These are phyloP conservation scores for Pogoniulus pusillus DNA, from an alignment of 2,797 vertebrate genomes.

Conservation along the genomic window DNA sequence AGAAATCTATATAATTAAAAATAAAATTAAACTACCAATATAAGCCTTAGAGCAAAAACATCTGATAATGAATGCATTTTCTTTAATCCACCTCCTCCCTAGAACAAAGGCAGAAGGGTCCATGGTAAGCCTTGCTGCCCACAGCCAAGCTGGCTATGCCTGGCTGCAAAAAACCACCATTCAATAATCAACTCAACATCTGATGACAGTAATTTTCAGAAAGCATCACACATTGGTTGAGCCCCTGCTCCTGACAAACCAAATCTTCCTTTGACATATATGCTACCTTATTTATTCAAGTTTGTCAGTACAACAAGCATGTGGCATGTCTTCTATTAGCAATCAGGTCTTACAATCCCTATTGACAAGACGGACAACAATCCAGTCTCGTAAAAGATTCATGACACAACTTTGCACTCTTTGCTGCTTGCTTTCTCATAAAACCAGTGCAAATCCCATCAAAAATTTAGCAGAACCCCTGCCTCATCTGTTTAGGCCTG, in stretches of 20 bases:
- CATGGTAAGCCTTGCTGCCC: not conserved
- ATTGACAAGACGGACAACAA: constrained; percentile 79
- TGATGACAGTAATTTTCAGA: not conserved
- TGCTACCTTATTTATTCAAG: not conserved
- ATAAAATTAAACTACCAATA: not conserved
- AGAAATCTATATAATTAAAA: not conserved
- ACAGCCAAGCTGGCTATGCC: not conserved
- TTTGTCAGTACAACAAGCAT: constrained; percentile 34
- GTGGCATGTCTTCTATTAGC: constrained; percentile 70
- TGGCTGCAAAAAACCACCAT: not conserved
- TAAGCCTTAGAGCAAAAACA: not conserved
- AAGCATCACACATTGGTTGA: not conserved
- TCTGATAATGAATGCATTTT: not conserved
- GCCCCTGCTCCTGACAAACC: constrained; percentile 3
- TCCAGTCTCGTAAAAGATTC: constrained; percentile 82
- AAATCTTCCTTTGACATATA: not conserved
- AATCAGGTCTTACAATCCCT: constrained; percentile 69
- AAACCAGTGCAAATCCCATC: constrained; percentile 86
- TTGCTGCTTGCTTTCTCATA: constrained; percentile 80
- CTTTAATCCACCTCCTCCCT: not conserved
- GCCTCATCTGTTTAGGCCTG: constrained; percentile 89
- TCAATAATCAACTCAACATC: not conserved
- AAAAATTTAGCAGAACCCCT: constrained; percentile 90
- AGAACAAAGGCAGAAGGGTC: not conserved
- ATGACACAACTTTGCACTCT: constrained; percentile 81